phyloP scores from a whole-genome alignment of 1,140 invertebrate genomes.

The Bombus turneri region DNA sequence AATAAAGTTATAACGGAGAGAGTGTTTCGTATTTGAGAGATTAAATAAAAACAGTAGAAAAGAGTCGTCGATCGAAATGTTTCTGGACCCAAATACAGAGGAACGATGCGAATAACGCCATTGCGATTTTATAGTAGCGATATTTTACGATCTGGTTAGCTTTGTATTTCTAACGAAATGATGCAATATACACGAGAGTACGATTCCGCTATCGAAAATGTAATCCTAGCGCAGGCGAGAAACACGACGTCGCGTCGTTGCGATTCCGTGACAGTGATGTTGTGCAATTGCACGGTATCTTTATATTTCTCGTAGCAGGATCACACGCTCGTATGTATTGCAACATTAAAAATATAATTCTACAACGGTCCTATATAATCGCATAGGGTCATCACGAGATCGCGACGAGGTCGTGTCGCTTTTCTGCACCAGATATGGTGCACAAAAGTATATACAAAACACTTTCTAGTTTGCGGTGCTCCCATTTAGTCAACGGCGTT shows the following conservation, averaged over 20 bases:
- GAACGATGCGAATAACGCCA: background rate
- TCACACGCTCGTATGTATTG: background rate
- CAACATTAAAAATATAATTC: background rate
- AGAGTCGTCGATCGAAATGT: background rate
- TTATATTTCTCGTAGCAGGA: background rate
- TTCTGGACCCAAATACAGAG: background rate
- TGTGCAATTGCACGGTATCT: background rate
- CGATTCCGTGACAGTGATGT: background rate
- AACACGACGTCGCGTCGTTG: background rate
- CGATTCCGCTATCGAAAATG: background rate
- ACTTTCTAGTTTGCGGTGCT: background rate
- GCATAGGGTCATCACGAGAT: background rate
- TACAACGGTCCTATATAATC: background rate
- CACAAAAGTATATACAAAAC: background rate
- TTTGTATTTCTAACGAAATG: background rate
- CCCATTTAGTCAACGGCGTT: background rate
- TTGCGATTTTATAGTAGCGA: background rate
- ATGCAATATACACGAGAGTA: background rate
- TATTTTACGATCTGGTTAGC: background rate
- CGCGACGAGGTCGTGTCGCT: background rate
- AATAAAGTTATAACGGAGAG: background rate
- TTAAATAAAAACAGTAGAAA: background rate
- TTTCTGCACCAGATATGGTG: background rate
- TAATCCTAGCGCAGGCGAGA: background rate
- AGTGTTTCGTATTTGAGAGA: background rate